Conservation (phyloP, 2,113 vertebrate genomes). For the Fukomys damarensis region DNA sequence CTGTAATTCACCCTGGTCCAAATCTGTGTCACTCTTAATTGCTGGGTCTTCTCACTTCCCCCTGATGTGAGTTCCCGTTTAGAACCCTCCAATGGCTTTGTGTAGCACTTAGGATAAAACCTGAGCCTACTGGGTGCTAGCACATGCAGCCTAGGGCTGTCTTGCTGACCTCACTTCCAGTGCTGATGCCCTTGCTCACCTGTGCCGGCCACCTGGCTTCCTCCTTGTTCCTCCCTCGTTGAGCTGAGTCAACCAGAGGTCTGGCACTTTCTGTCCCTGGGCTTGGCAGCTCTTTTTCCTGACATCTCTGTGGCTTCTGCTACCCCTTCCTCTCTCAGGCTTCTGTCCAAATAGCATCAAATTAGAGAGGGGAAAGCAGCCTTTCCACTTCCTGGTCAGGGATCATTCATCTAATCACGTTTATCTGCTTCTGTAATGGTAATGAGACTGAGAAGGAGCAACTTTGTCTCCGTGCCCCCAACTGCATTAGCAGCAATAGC, state of each 20-base stretch:
- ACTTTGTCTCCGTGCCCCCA: not conserved
- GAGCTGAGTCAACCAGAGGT: not conserved
- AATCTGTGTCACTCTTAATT: too few relatives aligned
- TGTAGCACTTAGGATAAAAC: too few relatives aligned
- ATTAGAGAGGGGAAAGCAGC: not conserved
- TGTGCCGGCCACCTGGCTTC: accelerated
- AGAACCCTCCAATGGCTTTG: not conserved
- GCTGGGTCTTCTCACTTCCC: not conserved
- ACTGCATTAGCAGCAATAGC: not conserved
- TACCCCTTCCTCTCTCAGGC: not conserved
- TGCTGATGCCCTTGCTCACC: accelerated
- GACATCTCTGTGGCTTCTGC: not conserved
- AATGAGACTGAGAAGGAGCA: not conserved
- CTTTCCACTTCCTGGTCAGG: not conserved
- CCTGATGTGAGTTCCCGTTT: not conserved
- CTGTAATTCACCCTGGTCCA: not conserved
- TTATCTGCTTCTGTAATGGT: not conserved
- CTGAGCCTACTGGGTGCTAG: accelerated
- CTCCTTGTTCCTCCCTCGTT: too few relatives aligned
- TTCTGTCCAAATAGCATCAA: not conserved
- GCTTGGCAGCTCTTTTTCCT: not conserved
- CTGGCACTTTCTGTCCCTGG: not conserved
- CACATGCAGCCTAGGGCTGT: accelerated
- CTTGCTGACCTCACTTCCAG: not conserved
- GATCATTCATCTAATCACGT: accelerated